phyloP scores from a whole-genome alignment of 2,888 invertebrate species.

The Poecilus cupreus region DNA sequence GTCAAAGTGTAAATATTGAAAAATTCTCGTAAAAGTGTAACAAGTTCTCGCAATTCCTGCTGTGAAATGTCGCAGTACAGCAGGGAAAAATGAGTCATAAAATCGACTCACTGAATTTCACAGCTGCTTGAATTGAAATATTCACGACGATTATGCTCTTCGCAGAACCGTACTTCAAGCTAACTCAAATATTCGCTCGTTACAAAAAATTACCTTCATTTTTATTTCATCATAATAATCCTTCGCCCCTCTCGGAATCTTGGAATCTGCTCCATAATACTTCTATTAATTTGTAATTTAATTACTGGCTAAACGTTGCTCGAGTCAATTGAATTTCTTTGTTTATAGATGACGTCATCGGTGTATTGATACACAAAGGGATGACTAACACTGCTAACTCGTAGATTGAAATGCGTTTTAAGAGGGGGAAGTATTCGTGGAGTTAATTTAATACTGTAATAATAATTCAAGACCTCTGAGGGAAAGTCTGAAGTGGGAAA shows the following conservation, averaged over 20 bases:
- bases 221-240: neutral
- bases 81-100: constrained; percentile 44
- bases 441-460: constrained; percentile 1
- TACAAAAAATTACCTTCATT: neutral
- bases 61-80: constrained; percentile 17
- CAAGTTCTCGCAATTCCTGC: constrained; percentile 4
- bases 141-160: constrained; percentile 14
- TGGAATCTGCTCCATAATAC: neutral
- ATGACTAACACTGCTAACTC: neutral
- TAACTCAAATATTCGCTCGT: neutral
- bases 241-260: neutral
- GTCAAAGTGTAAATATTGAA: neutral
- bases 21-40: constrained; percentile 22
- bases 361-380: constrained; percentile 6
- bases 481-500: neutral
- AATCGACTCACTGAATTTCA: neutral
- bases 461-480: constrained; percentile 5
- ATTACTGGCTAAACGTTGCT: too few species aligned
- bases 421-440: neutral
- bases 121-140: constrained; percentile 35
- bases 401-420: neutral
- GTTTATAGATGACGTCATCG: constrained; percentile 1
- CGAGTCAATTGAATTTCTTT: neutral
- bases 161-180: constrained; percentile 17
- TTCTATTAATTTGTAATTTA: neutral